A percentile compares a stretch with the other conserved stretches of the same genome.
These are phyloP conservation scores for Euproctis similis DNA, from an alignment of 2,888 invertebrate genomes.

Conservation along the genomic window DNA sequence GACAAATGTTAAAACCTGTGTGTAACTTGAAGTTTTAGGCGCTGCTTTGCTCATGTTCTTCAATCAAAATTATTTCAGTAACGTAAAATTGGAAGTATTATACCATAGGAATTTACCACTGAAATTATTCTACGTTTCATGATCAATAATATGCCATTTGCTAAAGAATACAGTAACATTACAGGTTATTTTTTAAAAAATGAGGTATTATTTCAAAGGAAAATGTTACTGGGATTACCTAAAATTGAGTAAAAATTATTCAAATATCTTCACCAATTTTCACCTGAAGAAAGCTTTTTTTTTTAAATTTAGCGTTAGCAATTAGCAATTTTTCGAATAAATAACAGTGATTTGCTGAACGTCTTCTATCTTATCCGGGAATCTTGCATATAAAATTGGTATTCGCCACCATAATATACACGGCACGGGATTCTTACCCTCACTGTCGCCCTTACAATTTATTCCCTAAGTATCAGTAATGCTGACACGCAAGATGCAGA, in stretches of 20 bases:
- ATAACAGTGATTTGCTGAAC: conserved; percentile 25
- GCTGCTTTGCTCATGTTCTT: too few species aligned
- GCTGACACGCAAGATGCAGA: conserved; percentile 40
- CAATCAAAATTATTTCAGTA: too few species aligned
- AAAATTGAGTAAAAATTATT: background rate
- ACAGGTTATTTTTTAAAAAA: too few species aligned
- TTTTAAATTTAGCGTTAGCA: too few species aligned
- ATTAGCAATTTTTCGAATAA: conserved; percentile 24
- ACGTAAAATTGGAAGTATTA: too few species aligned
- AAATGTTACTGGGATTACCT: background rate
- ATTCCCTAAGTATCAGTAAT: conserved; percentile 47
- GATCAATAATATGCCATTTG: too few species aligned
- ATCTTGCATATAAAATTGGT: conserved; percentile 40
- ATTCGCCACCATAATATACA: conserved; percentile 41
- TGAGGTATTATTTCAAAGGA: background rate
- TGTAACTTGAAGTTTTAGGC: too few species aligned
- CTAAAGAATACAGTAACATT: too few species aligned
- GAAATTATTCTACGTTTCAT: too few species aligned
- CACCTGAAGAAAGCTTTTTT: background rate
- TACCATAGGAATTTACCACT: too few species aligned
- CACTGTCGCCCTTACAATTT: conserved; percentile 41
- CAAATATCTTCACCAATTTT: background rate
- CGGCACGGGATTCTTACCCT: conserved; percentile 31
- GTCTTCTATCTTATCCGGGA: conserved; percentile 37
- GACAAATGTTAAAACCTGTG: too few species aligned